Base-by-base conservation (phyloP, 1,140 invertebrate species). In the Carcinoscorpius rotundicauda region DNA sequence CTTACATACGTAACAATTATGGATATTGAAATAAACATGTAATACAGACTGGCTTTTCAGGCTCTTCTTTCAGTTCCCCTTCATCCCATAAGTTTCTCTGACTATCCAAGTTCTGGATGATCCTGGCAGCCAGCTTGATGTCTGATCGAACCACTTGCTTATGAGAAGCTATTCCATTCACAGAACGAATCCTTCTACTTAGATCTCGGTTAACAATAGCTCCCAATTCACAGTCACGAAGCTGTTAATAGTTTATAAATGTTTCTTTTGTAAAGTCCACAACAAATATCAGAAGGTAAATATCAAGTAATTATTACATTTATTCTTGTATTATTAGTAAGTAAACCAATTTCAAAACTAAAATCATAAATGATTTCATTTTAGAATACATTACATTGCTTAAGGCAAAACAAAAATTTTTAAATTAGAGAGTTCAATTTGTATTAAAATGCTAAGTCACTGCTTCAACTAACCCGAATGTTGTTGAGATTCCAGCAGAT, bases 401-500 rank as follows among this genome's bases (percentile, higher is more conserved):
- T 29, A 29, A 29, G 29, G 29, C 29, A 29, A 29, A 29, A 29
- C 29, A 29, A 29, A 29, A 29, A 29, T 29, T 29, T 29, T 29
- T 29, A 29, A 29, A 29, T 2, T 29, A 29, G 0, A 29, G 29
- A 29, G 29, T 29, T 29, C 29, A 29, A 29, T 29, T 29, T 29
- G 29, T 29, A 29, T 29, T 29, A 29, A 29, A 29, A 29, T 29
- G 29, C 29, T 29, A 29, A 29, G 29, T 29, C 29, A 29, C 29
- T 29, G 29, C 29, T 10, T 53, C 49, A 60, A 75, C 76, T 78
- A 78, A 93, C 88, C 71, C 91, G 79, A 67, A 97, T 93, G 72
- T 95, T 97, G 74, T 98, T 98, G 6, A 99, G 82, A 76, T 92
- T 95, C 95, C 95, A 99, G 76, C 97, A 99, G 66, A 99, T 98